Base-by-base conservation (phyloP, 2,113 vertebrate genomes). In the Brevimyrus niger region DNA sequence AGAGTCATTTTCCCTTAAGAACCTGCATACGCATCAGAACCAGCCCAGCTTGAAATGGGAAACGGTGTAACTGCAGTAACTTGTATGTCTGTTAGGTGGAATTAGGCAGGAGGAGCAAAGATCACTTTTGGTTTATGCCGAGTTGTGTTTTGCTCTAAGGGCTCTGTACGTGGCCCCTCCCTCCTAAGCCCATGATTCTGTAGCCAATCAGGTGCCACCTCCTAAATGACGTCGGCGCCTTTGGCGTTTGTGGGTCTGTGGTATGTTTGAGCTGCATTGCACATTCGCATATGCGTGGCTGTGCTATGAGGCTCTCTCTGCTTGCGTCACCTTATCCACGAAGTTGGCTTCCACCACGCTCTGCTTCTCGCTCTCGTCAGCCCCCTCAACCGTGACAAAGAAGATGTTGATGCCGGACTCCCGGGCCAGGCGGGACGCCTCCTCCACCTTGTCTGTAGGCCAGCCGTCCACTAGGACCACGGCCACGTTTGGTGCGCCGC, bases 341-440 rank as follows among this genome's bases (percentile, higher is more conserved):
- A 99, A 99, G 94, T 97, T 96, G 47, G 95, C 90, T 93, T 99
- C 99, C 0, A 96, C 90, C 90, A 99, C 92, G 0, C 96, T 96
- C 87, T 97, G 96, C 87, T 97, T 98, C 93, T 99, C 99, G 0
- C 92, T 96, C 88, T 98, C 97, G 86, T 96, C 95, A 0, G 99
- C 96, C 48, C 96, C 97, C 94, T 99, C 99, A 15, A 99, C 95
- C 89, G 98, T 99, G 93, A 99, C 96, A 90, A 99, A 99, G 94
- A 99, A 99, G 90, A 99, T 97, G 91, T 99, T 99, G 95, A 99
- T 98, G 89, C 99, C 99, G 0, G 98, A 98, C 94, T 99, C 99
- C 47, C 99, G 96, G 6, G 98, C 97, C 0, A 97, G 95, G 55
- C 97, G 95, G 0, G 99, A 97, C 0, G 97, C 96, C 91, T 98